Evolutionary conservation across 2,113 vertebrate species (phyloP), one percentile per base, ranked within the genome.

Genomic region (Cyanoliseus patagonus): DNA sequence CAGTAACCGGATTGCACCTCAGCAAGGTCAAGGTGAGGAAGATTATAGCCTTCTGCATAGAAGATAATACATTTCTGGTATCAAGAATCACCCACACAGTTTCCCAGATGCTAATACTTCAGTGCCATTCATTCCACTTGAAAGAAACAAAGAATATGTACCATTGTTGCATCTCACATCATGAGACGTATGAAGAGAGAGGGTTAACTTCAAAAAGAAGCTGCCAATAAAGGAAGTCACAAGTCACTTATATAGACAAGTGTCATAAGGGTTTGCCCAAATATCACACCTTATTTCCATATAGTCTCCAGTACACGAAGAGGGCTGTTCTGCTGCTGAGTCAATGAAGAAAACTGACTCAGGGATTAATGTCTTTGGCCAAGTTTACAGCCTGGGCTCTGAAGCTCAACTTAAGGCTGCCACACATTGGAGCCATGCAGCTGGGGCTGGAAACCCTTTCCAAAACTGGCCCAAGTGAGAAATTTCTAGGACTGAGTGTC

Each of bases 381-480:
- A 78, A 31, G 46, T 11, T 55, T 53, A 59, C 28, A 78, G 42
- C 41, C 35, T 47, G 57, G 28, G 12, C 61, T 82, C 66, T 39
- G 61, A 61, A 57, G 59, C 31, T 91, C 30, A 35, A 30, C 1
- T 51, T 25, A 11, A 68, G 69, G 25, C 41, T 89, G 42, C n/a
- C 39, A 28, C 31, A 63, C 4, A 12, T 31, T 1, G 0, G 22
- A 76, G 46, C 31, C 0, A 1, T 17, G 16, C 25, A 53, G 0
- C 28, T 33, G 20, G n/a, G 25, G 28, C 51, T 81, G n/a, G n/a
- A 85, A 92, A 53, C 12, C 9, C n/a, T 67, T 66, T 77, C 59
- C 66, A 78, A 87, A 87, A 31, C 33, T 6, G 16, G 17, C 28
- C 25, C 35, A 20, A 47, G 52, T 16, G 27, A 83, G 61, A 70